Base-by-base conservation (phyloP, 2,888 invertebrate genomes). In the Phortica okadai region DNA sequence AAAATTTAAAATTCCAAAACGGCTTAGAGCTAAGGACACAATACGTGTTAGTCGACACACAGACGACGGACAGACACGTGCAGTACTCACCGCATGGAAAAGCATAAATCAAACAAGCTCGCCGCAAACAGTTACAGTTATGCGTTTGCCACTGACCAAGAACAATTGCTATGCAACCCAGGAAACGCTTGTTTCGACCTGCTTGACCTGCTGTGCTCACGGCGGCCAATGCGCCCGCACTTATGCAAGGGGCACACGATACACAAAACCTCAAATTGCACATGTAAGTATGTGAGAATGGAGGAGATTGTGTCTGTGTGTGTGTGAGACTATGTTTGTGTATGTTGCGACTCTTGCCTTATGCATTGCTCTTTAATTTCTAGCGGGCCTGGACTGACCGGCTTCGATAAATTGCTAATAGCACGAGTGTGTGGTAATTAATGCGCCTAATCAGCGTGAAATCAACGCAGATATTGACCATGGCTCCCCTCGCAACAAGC, bases 371-470 rank as follows among this genome's bases (percentile, higher is more conserved):
- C 50, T 3, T 50, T 50, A 50, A 50, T 50, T 50, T 8, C 50
- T 2, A 50, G 50, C 50, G 8, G 6, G 50, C 50, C 14, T 14
- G 2, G 2, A 50, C 50, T 6, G 14, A 50, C 50, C 50, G 50
- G 6, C 50, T 50, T 50, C 8, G 50, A 6, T 50, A 0, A 33
- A 33, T 33, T 5, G 33, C 33, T 4, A 2, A 33, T 0, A 33
- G 4, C 21, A 7, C n/a, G 16, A 59, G 6, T 59, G 59, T 59
- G 16, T 16, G 70, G 73, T 59, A 73, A 73, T 73, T 73, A 73
- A 73, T 58, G 33, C 33, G 73, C 59, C 59, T 58, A 73, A 73
- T 59, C 56, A 42, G 59, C 73, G 16, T 10, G 58, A 73, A 73
- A 73, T 44, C 11, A 59, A 11, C 16, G 33, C 25, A n/a, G 6